Evolutionary conservation across 1,140 invertebrate genomes (phyloP), one percentile per base, ranked within the genome.

Genomic region (Hylaeus anthracinus): DNA sequence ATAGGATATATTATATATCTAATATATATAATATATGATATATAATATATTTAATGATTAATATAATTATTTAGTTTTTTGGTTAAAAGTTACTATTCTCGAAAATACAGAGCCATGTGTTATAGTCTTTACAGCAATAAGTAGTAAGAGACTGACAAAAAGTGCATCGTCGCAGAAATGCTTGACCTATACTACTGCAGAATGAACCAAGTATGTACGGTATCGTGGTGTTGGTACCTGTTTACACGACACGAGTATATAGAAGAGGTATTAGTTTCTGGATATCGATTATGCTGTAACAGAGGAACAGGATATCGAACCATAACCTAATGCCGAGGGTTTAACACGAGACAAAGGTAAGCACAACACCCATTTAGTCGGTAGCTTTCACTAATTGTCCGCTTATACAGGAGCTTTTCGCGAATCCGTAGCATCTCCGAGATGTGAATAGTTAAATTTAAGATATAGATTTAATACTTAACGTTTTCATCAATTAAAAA

Each of bases 341-440:
- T 60, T 60, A 60, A 60, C 58, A 37, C 58, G 58, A 60, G 26
- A 26, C 58, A 60, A 60, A 60, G n/a, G n/a, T 60, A 60, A 60
- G 58, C 26, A 6, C n/a, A 60, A 60, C 55, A 58, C 55, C 55
- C 55, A 58, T 60, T 60, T 60, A 60, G 58, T 60, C 1, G 58
- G 37, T 60, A 37, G 58, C 58, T 26, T 60, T 37, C 37, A 58
- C 55, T 58, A 60, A 5, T 60, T 60, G 58, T 26, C 5, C 3
- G 58, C n/a, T 26, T n/a, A 6, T 5, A 26, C n/a, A 37, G 37
- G 6, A 60, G 58, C 5, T 8, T 26, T n/a, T 58, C 14, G 55
- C n/a, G 58, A 60, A 60, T 60, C n/a, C 37, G 3, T 8, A n/a
- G 3, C 5, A 26, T 60, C 15, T 26, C 37, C 5, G 58, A 37